phyloP scores from a whole-genome alignment of 2,113 vertebrate species.

The Climacteris rufus region DNA sequence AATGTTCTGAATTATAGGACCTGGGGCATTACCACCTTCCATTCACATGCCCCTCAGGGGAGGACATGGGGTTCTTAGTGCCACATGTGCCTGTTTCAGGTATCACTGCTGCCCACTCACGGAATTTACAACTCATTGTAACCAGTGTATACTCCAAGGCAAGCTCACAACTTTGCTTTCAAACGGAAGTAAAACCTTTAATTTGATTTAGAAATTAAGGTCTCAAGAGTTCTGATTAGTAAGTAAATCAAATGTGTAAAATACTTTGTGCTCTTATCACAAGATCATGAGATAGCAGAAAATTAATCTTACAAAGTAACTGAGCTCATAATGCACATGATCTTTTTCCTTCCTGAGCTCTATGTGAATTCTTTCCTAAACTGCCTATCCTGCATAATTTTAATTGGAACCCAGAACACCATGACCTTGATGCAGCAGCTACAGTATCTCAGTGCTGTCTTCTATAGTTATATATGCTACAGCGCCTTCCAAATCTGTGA shows the following conservation, averaged over 20 bases:
- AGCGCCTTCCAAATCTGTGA: background rate
- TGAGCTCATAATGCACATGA: background rate
- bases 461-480: background rate
- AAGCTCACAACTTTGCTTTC: background rate
- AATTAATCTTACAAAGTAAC: slow-evolving; percentile 35
- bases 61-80: background rate
- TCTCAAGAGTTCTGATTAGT: background rate
- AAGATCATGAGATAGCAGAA: background rate
- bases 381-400: slow-evolving; percentile 35
- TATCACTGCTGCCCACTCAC: background rate
- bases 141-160: background rate
- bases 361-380: background rate
- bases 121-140: background rate
- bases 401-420: slow-evolving; percentile 19
- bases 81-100: background rate
- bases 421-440: slow-evolving; percentile 33
- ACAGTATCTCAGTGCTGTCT: background rate
- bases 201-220: background rate
- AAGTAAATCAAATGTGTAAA: background rate
- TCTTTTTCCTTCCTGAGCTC: background rate
- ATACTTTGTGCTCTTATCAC: background rate
- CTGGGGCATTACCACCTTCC: background rate
- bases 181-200: background rate
- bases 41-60: background rate
- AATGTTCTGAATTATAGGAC: background rate